Evolutionary conservation across 92 coral and sea anemone species (phyloP), one percentile per base, ranked within the genome.

Genomic region (Micromussa lordhowensis): DNA sequence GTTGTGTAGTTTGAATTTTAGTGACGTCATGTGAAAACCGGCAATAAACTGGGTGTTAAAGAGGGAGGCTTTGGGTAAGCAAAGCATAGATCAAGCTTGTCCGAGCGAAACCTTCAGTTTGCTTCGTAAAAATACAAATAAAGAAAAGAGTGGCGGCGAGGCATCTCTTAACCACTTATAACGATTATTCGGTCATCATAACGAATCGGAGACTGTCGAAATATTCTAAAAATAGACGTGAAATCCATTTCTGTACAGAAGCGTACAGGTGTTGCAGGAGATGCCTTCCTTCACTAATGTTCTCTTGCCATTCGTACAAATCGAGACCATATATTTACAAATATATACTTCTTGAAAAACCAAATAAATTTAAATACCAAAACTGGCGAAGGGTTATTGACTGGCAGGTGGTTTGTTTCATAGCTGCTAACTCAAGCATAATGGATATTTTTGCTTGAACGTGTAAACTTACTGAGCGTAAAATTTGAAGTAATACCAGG

Each of bases 401-500:
- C n/a, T 21, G 40, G 5, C 49, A 73, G 78, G 78, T 38, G 49
- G 70, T 24, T 16, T 15, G 21, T 34, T 21, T 32, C 34, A 9
- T 14, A 19, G 24, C 2, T 38, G 75, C 75, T 18, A 82, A 66
- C 61, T 82, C 85, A 82, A 82, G 85, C 85, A 44, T 36, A 32
- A n/a, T 28, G 16, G 48, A 40, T 26, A 44, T 28, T 69, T 68
- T 30, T 69, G 48, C 17, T 30, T 24, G 48, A 40, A 82, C 57
- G 77, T 82, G 78, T 73, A 73, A 72, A 35, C 49, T n/a, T 49
- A 68, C 38, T 69, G 28, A 38, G 88, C 88, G 71, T 84, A 40
- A 84, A 57, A 84, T 73, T 74, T 84, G 88, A 84, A 84, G 88
- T 55, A 73, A 73, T 75, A 34, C 17, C 30, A n/a, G 49, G 68